Conservation (phyloP, 2,797 vertebrate genomes). For the Acanthurus lineatus region DNA sequence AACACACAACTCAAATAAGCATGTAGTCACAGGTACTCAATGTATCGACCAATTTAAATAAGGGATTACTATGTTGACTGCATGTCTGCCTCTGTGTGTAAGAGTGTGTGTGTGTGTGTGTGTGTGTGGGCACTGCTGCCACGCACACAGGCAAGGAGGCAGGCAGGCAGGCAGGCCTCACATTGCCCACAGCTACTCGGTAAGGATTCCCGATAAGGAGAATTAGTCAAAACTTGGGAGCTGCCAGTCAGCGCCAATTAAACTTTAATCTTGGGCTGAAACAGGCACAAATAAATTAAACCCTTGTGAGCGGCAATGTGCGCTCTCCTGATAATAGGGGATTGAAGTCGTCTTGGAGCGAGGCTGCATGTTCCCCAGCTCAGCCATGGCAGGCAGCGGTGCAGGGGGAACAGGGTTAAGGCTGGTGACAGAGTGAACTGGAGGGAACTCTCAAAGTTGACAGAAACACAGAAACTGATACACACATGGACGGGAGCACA, state of each 20-base stretch:
- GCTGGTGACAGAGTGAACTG: constrained; percentile 69
- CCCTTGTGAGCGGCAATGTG: constrained; percentile 90
- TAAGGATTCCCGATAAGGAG: constrained; percentile 91
- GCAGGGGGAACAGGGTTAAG: constrained; percentile 70
- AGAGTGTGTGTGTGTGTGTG: constrained; percentile 57
- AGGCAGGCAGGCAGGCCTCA: constrained; percentile 81
- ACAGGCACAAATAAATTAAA: constrained; percentile 93
- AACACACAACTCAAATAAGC: constrained; percentile 65
- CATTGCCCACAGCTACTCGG: constrained; percentile 89
- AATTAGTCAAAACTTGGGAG: constrained; percentile 92
- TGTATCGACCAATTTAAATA: constrained; percentile 80
- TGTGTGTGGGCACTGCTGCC: constrained; percentile 75
- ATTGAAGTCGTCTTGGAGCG: constrained; percentile 87
- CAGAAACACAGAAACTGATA: constrained; percentile 38
- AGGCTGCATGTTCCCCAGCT: constrained; percentile 80
- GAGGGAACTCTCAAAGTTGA: constrained; percentile 78
- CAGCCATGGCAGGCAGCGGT: constrained; percentile 76
- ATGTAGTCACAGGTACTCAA: constrained; percentile 81
- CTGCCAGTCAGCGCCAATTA: constrained; percentile 91
- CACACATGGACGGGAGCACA: constrained; percentile 23
- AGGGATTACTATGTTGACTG: constrained; percentile 79
- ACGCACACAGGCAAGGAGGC: constrained; percentile 59
- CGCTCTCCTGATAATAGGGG: constrained; percentile 88
- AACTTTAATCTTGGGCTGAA: constrained; percentile 92
- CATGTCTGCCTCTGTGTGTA: constrained; percentile 49